Evolutionary conservation across 2,797 vertebrate species (phyloP), one percentile per base, ranked within the genome.

Genomic region (Phrynocephalus guinanensis): DNA sequence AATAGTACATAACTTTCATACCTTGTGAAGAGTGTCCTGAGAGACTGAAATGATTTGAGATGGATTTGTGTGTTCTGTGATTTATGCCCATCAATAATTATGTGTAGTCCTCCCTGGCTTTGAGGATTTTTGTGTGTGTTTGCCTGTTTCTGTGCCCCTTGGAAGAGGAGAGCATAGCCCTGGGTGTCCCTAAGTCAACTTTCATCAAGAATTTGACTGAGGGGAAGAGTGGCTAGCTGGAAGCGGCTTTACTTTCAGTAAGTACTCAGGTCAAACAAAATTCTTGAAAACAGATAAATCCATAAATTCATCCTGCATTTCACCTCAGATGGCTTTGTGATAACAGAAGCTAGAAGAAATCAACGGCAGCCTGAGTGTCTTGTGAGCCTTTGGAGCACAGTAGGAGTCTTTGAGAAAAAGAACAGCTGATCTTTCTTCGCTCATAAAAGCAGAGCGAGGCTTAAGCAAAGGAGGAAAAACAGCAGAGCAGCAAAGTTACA

Each of bases 311-410:
- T 66, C 60, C 56, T 13, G 15, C 38, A 10, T 66, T 88, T 88
- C 83, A 76, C 56, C 83, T 80, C 79, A n/a, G 68, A 81, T 88
- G 83, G 56, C 83, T 85, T 85, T 81, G 78, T n/a, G 79, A 67
- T 88, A 52, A 9, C 60, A 30, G 28, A 63, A 72, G 63, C 68
- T 48, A 70, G 44, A 72, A 30, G 24, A 30, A 78, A 68, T 84
- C 67, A 63, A 33, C 9, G 7, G 68, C n/a, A 44, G 82, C 33
- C 5, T n/a, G 56, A 66, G 11, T 2, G 7, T 50, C 18, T 79
- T 11, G 10, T 78, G 66, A 26, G n/a, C 68, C 70, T 84, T 85
- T 44, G 24, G 77, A 75, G 56, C 38, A 67, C 60, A 11, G 52
- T 56, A 70, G 60, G 78, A 75, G 24, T 13, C 20, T 60, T 85